A percentile compares a stretch with the other conserved stretches of the same genome.
phyloP scores from a whole-genome alignment of 1,140 invertebrate species.

The Drosophila nannoptera region DNA sequence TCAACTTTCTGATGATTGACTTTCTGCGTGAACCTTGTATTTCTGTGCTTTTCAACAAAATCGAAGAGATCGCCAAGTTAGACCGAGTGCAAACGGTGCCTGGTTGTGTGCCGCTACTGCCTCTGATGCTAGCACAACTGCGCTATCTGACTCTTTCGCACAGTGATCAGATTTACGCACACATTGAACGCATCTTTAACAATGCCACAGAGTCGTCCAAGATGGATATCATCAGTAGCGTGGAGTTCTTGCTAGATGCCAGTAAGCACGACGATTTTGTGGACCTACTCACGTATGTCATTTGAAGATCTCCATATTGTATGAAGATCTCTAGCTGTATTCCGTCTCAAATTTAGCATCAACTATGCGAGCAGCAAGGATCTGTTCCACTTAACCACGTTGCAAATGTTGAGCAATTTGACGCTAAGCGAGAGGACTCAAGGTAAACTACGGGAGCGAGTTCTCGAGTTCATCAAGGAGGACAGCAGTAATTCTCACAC shows the following conservation, averaged over 20 bases:
- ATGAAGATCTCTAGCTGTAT: background rate
- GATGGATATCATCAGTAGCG: constrained; percentile 65
- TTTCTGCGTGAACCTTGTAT: constrained; percentile 78
- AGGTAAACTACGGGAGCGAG: constrained; percentile 48
- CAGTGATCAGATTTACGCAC: constrained; percentile 56
- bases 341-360: constrained; percentile 39
- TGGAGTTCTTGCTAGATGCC: constrained; percentile 64
- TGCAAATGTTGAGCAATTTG: constrained; percentile 67
- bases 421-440: constrained; percentile 56
- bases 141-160: constrained; percentile 66
- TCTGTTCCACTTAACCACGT: constrained; percentile 56
- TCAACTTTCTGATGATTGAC: constrained; percentile 79
- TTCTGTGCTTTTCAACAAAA: constrained; percentile 77
- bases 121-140: constrained; percentile 65
- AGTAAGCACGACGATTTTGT: constrained; percentile 74
- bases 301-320: background rate
- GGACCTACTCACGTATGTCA: constrained; percentile 60
- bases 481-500: constrained; percentile 37
- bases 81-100: constrained; percentile 21
- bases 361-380: constrained; percentile 64
- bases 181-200: constrained; percentile 64
- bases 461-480: constrained; percentile 66
- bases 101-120: constrained; percentile 53
- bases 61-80: constrained; percentile 62
- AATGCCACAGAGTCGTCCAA: constrained; percentile 42